phyloP scores from a whole-genome alignment of 2,888 invertebrate genomes.

The Parnassius apollo region DNA sequence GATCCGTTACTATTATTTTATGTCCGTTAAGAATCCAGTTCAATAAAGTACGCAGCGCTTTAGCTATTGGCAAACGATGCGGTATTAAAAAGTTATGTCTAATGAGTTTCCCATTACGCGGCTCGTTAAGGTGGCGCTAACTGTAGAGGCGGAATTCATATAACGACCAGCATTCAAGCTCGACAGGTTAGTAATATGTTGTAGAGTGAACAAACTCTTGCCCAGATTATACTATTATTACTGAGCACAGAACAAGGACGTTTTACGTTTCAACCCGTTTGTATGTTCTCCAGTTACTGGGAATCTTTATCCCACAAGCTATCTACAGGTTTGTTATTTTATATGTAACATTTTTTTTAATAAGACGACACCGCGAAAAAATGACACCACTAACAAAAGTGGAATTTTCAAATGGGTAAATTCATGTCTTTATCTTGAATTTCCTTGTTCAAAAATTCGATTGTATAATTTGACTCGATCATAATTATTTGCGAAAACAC shows the following conservation, averaged over 20 bases:
- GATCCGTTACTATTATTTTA: too few species aligned
- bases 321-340: too few species aligned
- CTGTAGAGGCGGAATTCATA: slow-evolving; percentile 14
- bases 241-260: neutral
- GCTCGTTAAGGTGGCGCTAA: slow-evolving; percentile 11
- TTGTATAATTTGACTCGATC: too few species aligned
- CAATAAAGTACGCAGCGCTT: slow-evolving; percentile 7
- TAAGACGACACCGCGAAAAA: too few species aligned
- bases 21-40: slow-evolving; percentile 3
- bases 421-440: too few species aligned
- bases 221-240: neutral
- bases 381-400: too few species aligned
- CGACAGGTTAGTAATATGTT: slow-evolving; percentile 8
- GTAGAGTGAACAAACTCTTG: neutral
- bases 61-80: slow-evolving; percentile 3
- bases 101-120: slow-evolving; percentile 4
- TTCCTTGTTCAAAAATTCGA: too few species aligned
- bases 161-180: slow-evolving; percentile 9
- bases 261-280: neutral
- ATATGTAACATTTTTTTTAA: too few species aligned
- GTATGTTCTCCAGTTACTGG: slow-evolving; percentile 1
- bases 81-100: slow-evolving; percentile 7
- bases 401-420: too few species aligned
- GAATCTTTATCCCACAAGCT: too few species aligned
- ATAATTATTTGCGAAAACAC: too few species aligned